These are phyloP conservation scores for Alethe castanea DNA, from an alignment of 2,113 vertebrate genomes.

Conservation along the genomic window DNA sequence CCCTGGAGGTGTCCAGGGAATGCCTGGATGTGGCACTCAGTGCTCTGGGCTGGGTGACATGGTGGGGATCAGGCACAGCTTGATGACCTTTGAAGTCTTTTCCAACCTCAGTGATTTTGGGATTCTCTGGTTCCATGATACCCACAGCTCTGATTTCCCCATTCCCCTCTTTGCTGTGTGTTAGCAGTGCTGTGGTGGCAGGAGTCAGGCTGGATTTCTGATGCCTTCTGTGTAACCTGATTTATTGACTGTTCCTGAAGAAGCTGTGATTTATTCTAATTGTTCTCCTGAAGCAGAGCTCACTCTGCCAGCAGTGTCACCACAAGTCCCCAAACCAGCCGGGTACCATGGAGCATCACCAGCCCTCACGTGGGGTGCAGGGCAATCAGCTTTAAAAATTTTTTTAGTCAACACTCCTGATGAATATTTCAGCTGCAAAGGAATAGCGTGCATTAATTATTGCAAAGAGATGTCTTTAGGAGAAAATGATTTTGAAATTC, in stretches of 20 bases:
- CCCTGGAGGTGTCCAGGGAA: not conserved
- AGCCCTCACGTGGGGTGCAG: not conserved
- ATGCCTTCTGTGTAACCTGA: not conserved
- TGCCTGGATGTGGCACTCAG: rapidly evolving
- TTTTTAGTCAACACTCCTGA: slow-evolving; percentile 19
- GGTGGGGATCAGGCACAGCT: not conserved
- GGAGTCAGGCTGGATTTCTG: not conserved
- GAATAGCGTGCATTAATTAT: slow-evolving; percentile 76
- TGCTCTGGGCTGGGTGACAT: not conserved
- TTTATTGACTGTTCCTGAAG: not conserved
- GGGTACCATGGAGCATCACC: not conserved
- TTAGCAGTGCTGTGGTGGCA: not conserved
- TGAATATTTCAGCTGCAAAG: slow-evolving; percentile 65
- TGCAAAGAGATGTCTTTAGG: slow-evolving; percentile 77
- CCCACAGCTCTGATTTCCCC: not conserved
- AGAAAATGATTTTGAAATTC: slow-evolving; percentile 76
- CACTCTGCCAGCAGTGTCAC: not conserved
- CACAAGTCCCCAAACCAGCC: not conserved
- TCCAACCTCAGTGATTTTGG: not conserved
- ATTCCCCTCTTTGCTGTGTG: rapidly evolving
- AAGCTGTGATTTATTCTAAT: slow-evolving; percentile 23
- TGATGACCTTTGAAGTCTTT: not conserved
- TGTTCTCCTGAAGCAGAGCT: not conserved
- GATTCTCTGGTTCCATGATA: not conserved
- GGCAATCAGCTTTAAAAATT: slow-evolving; percentile 3